Evolutionary conservation across 2,888 invertebrate genomes (phyloP).

Genomic region (Drosophila dives): DNA sequence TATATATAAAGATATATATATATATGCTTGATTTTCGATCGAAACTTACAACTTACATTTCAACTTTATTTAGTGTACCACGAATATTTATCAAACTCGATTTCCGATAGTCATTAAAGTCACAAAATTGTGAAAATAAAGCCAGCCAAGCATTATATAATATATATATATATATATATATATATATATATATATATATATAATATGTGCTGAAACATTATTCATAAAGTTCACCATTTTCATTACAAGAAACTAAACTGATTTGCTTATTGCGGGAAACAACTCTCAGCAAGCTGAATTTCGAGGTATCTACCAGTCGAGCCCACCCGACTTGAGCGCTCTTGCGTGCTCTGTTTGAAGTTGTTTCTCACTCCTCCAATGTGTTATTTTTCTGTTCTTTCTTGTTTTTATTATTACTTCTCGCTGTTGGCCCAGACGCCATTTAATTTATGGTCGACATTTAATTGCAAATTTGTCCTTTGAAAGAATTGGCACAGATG

Average conservation of each 20-base stretch:
- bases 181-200: too few species aligned
- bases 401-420: constrained; percentile 17
- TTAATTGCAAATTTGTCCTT: constrained; percentile 70
- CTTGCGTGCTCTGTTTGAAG: constrained; percentile 3
- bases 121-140: not conserved
- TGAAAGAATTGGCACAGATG: constrained; percentile 55
- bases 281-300: not conserved
- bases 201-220: not conserved
- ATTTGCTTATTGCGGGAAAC: not conserved
- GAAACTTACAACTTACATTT: not conserved
- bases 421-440: constrained; percentile 47
- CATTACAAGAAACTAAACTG: not conserved
- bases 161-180: too few species aligned
- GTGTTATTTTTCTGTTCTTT: not conserved
- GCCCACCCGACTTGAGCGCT: not conserved
- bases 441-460: constrained; percentile 69
- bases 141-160: too few species aligned
- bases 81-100: not conserved
- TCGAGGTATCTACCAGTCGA: not conserved
- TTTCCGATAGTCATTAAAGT: not conserved
- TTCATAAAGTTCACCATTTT: not conserved
- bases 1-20: too few species aligned
- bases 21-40: not conserved
- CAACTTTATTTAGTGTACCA: not conserved
- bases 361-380: not conserved